Evolutionary conservation across 2,888 invertebrate species (phyloP).

Genomic region (Neoscelio sp.): DNA sequence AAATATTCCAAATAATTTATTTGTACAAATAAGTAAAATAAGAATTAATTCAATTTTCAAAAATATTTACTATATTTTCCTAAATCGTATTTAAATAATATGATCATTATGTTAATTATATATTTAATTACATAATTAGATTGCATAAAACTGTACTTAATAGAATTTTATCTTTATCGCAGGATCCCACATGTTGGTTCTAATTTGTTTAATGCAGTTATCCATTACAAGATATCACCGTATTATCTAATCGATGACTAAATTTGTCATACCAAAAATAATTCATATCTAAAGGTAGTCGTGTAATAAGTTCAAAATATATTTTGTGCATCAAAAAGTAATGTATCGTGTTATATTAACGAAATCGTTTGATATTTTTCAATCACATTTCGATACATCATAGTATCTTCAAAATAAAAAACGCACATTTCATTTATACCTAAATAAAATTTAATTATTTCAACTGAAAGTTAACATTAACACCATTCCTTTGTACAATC

Average conservation of each 20-base stretch:
- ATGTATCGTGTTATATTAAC: slow-evolving; percentile 26
- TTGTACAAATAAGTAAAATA: too few relatives aligned
- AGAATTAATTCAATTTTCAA: too few relatives aligned
- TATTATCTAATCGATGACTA: slow-evolving; percentile 47
- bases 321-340: slow-evolving; percentile 46
- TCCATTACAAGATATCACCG: slow-evolving; percentile 31
- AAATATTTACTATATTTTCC: slow-evolving; percentile 14
- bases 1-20: slow-evolving; percentile 32
- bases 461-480: slow-evolving; percentile 14
- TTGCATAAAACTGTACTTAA: slow-evolving; percentile 8
- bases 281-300: slow-evolving; percentile 41
- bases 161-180: slow-evolving; percentile 25
- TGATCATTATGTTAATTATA: too few relatives aligned
- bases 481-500: not conserved
- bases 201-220: slow-evolving; percentile 13
- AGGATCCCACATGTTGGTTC: slow-evolving; percentile 12
- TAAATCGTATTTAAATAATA: not conserved
- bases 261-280: slow-evolving; percentile 58
- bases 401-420: not conserved
- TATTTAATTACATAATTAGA: slow-evolving; percentile 11
- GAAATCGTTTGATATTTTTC: slow-evolving; percentile 7
- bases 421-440: not conserved
- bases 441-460: not conserved
- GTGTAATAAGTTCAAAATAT: slow-evolving; percentile 28
- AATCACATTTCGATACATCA: slow-evolving; percentile 1